Evolutionary conservation across 2,797 vertebrate genomes (phyloP).

Genomic region (Thamnophis elegans): DNA sequence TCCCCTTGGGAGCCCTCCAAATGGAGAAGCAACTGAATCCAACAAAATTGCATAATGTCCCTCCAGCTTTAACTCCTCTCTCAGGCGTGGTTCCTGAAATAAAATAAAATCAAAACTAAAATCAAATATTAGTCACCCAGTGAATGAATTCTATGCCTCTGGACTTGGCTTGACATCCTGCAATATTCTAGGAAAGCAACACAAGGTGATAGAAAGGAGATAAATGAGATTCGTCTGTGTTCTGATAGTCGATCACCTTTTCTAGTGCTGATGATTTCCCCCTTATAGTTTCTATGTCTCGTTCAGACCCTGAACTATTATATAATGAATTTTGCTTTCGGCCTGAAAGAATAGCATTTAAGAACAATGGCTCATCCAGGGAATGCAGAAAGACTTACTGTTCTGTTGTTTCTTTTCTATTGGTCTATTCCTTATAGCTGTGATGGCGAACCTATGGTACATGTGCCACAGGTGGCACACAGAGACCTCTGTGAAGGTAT

Average conservation of each 20-base stretch:
- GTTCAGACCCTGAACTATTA: neutral
- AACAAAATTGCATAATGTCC: constrained; percentile 19
- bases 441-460: no score
- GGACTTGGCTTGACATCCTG: neutral
- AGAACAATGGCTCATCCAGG: neutral
- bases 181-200: neutral
- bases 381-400: neutral
- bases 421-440: no score
- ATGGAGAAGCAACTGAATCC: neutral
- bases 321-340: neutral
- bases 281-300: neutral
- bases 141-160: neutral
- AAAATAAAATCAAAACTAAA: neutral
- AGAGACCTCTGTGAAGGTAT: no score
- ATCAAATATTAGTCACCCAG: neutral
- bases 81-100: constrained; percentile 4
- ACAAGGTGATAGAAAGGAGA: neutral
- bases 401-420: neutral
- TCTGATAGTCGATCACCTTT: neutral
- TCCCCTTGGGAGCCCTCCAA: neutral
- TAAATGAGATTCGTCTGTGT: neutral
- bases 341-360: neutral
- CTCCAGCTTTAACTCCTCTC: constrained; percentile 12
- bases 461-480: no score
- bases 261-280: neutral